Percentiles rank a stretch among this genome's conserved stretches.
Conservation (phyloP, 2,888 invertebrate species). For the Andrena fulva region DNA sequence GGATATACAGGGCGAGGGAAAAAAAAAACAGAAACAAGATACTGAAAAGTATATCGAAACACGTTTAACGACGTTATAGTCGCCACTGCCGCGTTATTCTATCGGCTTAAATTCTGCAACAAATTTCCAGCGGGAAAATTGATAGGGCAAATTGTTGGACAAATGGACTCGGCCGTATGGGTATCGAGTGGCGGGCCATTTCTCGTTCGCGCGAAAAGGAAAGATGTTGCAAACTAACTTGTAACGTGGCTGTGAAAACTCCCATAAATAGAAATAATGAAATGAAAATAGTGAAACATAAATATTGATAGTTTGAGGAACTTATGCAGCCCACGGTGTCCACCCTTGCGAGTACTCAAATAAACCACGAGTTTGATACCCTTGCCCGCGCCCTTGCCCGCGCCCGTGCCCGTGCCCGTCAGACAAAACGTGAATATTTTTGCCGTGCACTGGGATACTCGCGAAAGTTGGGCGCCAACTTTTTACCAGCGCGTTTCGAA, state of each 20-base stretch:
- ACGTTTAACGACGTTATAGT: not conserved
- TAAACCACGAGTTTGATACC: too few relatives aligned
- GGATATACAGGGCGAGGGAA: not conserved
- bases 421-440: conserved; percentile 9
- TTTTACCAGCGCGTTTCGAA: conserved; percentile 32
- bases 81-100: not conserved
- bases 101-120: not conserved
- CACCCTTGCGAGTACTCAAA: too few relatives aligned
- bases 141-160: not conserved
- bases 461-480: conserved; percentile 27
- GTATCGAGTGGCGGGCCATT: not conserved
- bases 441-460: conserved; percentile 3
- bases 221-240: conserved; percentile 2
- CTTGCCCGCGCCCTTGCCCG: too few relatives aligned
- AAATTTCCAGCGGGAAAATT: not conserved
- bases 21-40: not conserved
- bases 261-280: too few relatives aligned
- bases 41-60: not conserved
- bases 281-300: too few relatives aligned
- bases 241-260: not conserved
- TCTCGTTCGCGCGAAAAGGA: not conserved
- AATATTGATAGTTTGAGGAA: too few relatives aligned
- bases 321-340: too few relatives aligned
- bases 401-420: too few relatives aligned
- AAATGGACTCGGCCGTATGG: not conserved